phyloP scores from a whole-genome alignment of 2,797 vertebrate genomes.

The Semotilus atromaculatus region DNA sequence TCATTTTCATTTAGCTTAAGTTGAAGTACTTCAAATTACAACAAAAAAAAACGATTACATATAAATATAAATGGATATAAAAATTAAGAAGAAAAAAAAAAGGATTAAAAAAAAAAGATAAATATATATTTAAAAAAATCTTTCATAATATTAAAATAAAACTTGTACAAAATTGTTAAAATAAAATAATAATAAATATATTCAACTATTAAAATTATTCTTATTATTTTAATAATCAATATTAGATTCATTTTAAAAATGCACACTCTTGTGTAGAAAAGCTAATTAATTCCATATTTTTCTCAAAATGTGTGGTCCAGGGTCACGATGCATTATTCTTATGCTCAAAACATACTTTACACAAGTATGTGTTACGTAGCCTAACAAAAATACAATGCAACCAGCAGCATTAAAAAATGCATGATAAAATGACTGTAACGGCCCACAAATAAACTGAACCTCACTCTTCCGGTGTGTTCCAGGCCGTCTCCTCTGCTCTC shows the following conservation, averaged over 20 bases:
- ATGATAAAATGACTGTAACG: not conserved
- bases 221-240: not conserved
- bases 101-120: not conserved
- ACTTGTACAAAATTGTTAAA: not conserved
- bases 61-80: not conserved
- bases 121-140: not conserved
- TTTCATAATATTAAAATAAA: not conserved
- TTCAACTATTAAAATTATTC: too few species aligned
- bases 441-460: slow-evolving; percentile 12
- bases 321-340: not conserved
- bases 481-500: slow-evolving; percentile 64
- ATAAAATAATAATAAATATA: not conserved
- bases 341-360: not conserved
- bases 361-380: not conserved
- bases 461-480: not conserved
- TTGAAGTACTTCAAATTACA: not conserved
- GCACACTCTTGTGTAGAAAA: not conserved
- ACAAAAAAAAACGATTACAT: not conserved
- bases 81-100: not conserved
- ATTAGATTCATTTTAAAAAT: too few species aligned
- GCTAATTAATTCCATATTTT: not conserved
- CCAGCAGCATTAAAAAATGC: not conserved
- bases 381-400: not conserved
- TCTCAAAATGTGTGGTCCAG: too few species aligned
- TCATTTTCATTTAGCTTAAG: not conserved